Evolutionary conservation across 2,888 invertebrate genomes (phyloP), one percentile per base, ranked within the genome.

Genomic region (Polyploca ridens): DNA sequence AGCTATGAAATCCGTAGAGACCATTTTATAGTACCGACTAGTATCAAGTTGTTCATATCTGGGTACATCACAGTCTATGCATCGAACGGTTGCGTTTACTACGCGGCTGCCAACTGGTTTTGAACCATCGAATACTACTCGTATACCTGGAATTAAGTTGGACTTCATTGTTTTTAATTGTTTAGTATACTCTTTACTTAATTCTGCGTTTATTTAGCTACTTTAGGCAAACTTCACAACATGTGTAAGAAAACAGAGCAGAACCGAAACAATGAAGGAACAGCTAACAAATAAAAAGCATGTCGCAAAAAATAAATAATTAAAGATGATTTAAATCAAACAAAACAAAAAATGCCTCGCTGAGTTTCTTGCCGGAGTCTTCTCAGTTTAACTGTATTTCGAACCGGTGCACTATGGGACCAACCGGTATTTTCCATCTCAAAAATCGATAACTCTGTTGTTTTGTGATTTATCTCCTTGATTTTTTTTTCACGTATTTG

Each of bases 51-150:
- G 90, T 69, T 95, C 94, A 79, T 95, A 97, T 59, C 73, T 80
- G 1, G 97, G 97, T 10, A 96, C 83, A 1, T 91, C 84, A 77
- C 97, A 97, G 27, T 95, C 90, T 59, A 95, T 94, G 79, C 97
- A 97, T 6, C 95, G 89, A 0, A 95, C 91, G 8, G 90, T 81
- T 7, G 94, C 91, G 41, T 94, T 93, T 58, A 95, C 79, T 38
- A 97, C 95, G 59, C 96, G 93, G 10, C 92, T 81, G 54, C 96
- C 95, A 0, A 89, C 76, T 0, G 96, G 95, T 41, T 90, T 88
- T 0, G 90, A 89, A 6, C 96, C 90, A 80, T 97, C 95, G 76
- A 95, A 96, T 3, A 90, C 87, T n/a, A 95, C 89, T 84, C 86
- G 89, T 60, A 91, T 41, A 19, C 91, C 91, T 91, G 86, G 35